A percentile compares a stretch with the other conserved stretches of the same genome.
phyloP scores from a whole-genome alignment of 1,140 invertebrate genomes.

The Heterodera carotae region DNA sequence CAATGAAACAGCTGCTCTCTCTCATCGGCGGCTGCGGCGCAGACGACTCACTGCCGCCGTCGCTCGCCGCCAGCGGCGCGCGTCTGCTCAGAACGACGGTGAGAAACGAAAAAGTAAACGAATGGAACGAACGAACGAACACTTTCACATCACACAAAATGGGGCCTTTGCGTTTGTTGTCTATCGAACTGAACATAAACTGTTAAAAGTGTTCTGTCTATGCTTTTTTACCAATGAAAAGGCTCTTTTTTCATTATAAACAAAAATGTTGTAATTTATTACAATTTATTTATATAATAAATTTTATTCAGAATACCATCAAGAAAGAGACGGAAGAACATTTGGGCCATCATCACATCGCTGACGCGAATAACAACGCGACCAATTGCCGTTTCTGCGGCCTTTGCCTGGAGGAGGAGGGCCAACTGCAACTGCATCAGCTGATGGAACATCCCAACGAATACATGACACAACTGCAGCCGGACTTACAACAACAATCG shows the following conservation, averaged over 20 bases:
- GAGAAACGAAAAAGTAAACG: not conserved
- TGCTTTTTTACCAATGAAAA: not conserved
- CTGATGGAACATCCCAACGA: constrained; percentile 24
- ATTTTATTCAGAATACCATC: not conserved
- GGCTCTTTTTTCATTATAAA: not conserved
- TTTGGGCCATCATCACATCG: not conserved
- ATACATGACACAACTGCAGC: constrained; percentile 1
- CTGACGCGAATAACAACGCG: constrained; percentile 12
- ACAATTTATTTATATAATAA: too few relatives aligned
- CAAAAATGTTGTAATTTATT: too few relatives aligned
- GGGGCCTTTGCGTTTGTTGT: constrained; percentile 4
- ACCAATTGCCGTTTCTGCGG: constrained; percentile 17
- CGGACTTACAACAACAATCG: constrained; percentile 1
- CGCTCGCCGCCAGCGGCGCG: not conserved
- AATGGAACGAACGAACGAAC: not conserved
- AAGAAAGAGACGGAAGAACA: constrained; percentile 6
- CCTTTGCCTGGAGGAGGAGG: constrained; percentile 16
- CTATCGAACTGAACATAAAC: too few relatives aligned
- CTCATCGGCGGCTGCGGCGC: not conserved
- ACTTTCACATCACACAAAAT: not conserved
- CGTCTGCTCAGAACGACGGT: not conserved
- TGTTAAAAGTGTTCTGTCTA: not conserved
- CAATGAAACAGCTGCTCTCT: constrained; percentile 14
- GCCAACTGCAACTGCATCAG: constrained; percentile 20
- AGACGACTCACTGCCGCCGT: too few relatives aligned